Conservation (phyloP, 1,140 invertebrate species). For the Bombus superbus region DNA sequence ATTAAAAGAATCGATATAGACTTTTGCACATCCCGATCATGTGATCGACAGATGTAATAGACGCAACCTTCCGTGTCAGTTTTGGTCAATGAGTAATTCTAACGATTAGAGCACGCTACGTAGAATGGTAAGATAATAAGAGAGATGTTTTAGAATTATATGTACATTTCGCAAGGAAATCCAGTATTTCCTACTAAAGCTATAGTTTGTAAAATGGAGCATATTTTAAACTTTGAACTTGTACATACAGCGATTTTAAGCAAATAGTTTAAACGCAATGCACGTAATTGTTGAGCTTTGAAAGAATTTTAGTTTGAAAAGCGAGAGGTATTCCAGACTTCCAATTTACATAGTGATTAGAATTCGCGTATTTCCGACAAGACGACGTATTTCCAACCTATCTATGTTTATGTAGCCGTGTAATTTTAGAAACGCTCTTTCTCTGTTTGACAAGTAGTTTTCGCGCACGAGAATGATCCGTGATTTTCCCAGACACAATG, state of each 20-base stretch:
- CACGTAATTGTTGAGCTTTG: too few species aligned
- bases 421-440: not conserved
- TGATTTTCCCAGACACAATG: not conserved
- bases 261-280: not conserved
- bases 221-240: not conserved
- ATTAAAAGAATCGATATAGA: not conserved
- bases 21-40: constrained; percentile 1
- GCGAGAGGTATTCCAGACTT: not conserved
- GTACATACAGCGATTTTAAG: not conserved
- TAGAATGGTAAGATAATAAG: not conserved
- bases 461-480: not conserved
- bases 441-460: not conserved
- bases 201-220: too few species aligned
- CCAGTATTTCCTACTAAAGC: too few species aligned
- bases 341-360: not conserved
- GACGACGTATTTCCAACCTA: not conserved
- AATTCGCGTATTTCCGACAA: not conserved
- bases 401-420: not conserved
- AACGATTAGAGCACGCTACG: not conserved
- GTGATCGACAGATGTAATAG: not conserved
- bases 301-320: not conserved
- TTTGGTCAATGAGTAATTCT: not conserved
- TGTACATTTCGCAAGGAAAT: too few species aligned
- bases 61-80: too few species aligned
- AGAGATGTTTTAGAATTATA: not conserved